Conservation (phyloP, 1,140 invertebrate species). For the Spodoptera frugiperda region DNA sequence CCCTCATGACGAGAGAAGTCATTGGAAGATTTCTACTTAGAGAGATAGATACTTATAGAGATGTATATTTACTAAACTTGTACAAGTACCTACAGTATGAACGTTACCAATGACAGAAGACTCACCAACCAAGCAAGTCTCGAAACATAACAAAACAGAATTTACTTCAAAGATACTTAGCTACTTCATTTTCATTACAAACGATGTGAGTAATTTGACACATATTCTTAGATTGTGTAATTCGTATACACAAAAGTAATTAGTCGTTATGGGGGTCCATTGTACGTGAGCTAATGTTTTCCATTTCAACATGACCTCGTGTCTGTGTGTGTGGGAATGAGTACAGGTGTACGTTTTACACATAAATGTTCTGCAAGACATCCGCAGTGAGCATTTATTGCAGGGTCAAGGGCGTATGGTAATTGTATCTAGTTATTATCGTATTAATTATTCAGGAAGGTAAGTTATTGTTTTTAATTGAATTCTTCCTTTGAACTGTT, state of each 20-base stretch:
- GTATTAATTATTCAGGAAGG: not conserved
- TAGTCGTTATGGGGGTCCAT: conserved; percentile 49
- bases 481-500: too few relatives aligned
- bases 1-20: too few relatives aligned
- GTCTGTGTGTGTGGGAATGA: conserved; percentile 52
- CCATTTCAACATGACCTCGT: conserved; percentile 53
- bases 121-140: too few relatives aligned
- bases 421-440: not conserved
- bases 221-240: conserved; percentile 44
- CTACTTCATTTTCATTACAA: too few relatives aligned
- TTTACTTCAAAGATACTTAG: not conserved
- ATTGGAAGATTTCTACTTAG: too few relatives aligned
- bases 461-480: too few relatives aligned
- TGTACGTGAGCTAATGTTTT: conserved; percentile 47
- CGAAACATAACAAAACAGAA: not conserved
- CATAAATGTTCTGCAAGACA: conserved; percentile 32
- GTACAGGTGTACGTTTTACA: conserved; percentile 38
- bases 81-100: too few relatives aligned
- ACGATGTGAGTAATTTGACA: conserved; percentile 12
- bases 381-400: not conserved
- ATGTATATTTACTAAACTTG: too few relatives aligned
- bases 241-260: conserved; percentile 43
- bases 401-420: conserved; percentile 25
- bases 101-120: not conserved
- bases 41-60: too few relatives aligned